These are phyloP conservation scores for Lumbricus terrestris DNA, from an alignment of 2,888 invertebrate genomes.

Conservation along the genomic window DNA sequence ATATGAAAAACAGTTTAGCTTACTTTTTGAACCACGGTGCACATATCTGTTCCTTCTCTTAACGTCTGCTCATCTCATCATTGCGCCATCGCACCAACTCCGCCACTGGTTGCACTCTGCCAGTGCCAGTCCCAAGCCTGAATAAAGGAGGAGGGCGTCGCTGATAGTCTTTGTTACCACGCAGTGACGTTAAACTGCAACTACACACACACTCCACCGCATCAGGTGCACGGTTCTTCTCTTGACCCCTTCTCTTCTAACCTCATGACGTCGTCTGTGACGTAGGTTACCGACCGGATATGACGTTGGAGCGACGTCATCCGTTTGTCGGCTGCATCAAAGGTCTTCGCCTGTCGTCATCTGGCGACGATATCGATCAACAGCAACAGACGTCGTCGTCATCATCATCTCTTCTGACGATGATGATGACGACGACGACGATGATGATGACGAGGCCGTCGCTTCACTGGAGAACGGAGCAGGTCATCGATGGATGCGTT, in stretches of 20 bases:
- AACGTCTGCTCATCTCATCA: too few relatives aligned
- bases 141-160: too few relatives aligned
- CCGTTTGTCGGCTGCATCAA: background rate
- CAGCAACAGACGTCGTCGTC: background rate
- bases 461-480: background rate
- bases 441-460: background rate
- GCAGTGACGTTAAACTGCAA: too few relatives aligned
- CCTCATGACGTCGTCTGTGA: background rate
- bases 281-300: constrained; percentile 3
- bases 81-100: too few relatives aligned
- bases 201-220: too few relatives aligned
- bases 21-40: too few relatives aligned
- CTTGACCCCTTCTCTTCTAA: background rate
- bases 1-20: too few relatives aligned
- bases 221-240: too few relatives aligned
- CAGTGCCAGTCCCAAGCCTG: too few relatives aligned
- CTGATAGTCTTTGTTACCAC: too few relatives aligned
- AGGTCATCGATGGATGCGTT: background rate
- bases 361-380: background rate
- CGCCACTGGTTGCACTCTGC: too few relatives aligned
- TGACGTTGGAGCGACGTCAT: background rate
- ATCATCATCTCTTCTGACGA: background rate
- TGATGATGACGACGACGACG: background rate
- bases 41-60: too few relatives aligned
- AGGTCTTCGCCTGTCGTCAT: background rate